Evolutionary conservation across 2,888 invertebrate genomes (phyloP).

Genomic region (Eilema griseolum): DNA sequence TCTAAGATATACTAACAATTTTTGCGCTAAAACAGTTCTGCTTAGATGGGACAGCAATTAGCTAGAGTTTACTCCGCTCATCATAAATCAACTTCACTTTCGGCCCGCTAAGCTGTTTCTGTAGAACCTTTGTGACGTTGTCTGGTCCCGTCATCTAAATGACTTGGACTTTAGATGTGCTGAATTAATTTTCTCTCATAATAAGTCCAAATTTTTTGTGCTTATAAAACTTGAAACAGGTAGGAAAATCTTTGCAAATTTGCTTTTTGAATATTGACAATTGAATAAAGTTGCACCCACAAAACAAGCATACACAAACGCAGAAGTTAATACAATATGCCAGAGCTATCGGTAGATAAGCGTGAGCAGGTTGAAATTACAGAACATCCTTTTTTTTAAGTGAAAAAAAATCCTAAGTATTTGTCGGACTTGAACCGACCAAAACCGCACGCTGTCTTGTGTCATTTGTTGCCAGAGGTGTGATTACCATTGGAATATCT

Average conservation of each 20-base stretch:
- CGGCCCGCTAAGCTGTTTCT: slow-evolving; percentile 32
- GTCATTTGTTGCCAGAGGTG: too few species aligned
- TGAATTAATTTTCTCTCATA: slow-evolving; percentile 24
- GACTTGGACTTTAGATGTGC: slow-evolving; percentile 22
- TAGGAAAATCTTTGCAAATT: background rate
- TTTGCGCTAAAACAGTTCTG: slow-evolving; percentile 3
- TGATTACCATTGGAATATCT: too few species aligned
- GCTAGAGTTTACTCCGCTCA: slow-evolving; percentile 20
- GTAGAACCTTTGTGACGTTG: slow-evolving; percentile 33
- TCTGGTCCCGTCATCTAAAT: slow-evolving; percentile 35
- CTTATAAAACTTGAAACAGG: background rate
- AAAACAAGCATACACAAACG: too few species aligned
- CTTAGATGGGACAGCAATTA: slow-evolving; percentile 25
- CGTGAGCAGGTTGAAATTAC: too few species aligned
- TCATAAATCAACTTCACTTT: slow-evolving; percentile 41
- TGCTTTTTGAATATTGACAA: background rate
- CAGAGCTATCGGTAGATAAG: too few species aligned
- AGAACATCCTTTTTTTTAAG: too few species aligned
- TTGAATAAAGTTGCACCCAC: too few species aligned
- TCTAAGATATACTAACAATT: background rate
- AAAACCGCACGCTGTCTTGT: too few species aligned
- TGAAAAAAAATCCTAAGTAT: too few species aligned
- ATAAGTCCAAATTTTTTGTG: background rate
- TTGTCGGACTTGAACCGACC: too few species aligned
- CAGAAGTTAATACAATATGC: too few species aligned